A percentile compares a stretch with the other conserved stretches of the same genome.
Evolutionary conservation across 2,888 invertebrate genomes (phyloP).

Genomic region (Synergus gifuensis): DNA sequence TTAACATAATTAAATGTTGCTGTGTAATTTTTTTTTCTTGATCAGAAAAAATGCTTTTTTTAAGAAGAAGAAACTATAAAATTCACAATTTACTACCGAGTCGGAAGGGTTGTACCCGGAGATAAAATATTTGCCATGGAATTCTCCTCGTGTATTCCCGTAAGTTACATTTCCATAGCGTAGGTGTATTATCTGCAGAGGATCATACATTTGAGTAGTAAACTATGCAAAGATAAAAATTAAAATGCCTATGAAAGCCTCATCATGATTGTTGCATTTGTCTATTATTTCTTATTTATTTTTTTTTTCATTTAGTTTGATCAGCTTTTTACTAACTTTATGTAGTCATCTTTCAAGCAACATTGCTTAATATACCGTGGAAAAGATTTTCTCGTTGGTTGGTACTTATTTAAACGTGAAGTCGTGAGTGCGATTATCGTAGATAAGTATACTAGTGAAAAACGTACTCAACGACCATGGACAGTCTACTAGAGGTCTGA

Average conservation of each 20-base stretch:
- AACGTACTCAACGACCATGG: slow-evolving; percentile 38
- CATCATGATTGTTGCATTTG: not conserved
- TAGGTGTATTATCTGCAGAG: slow-evolving; percentile 28
- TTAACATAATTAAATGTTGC: too few relatives aligned
- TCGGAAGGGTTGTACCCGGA: not conserved
- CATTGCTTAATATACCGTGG: slow-evolving; percentile 19
- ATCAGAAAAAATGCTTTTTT: not conserved
- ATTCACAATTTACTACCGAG: slow-evolving; percentile 4
- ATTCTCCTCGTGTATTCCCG: slow-evolving; percentile 10
- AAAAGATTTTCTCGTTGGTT: slow-evolving; percentile 19
- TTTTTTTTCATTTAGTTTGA: slow-evolving; percentile 12
- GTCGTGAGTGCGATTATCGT: slow-evolving; percentile 36
- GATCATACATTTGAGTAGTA: slow-evolving; percentile 19
- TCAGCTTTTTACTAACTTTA: not conserved
- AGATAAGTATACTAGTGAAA: slow-evolving; percentile 24
- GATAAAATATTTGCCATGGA: slow-evolving; percentile 23
- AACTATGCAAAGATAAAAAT: slow-evolving; percentile 15
- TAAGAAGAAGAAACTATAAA: not conserved
- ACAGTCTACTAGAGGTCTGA: slow-evolving; percentile 28
- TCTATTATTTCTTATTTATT: slow-evolving; percentile 11
- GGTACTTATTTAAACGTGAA: slow-evolving; percentile 20
- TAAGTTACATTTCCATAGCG: slow-evolving; percentile 27
- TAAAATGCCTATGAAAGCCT: not conserved
- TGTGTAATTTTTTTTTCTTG: too few relatives aligned
- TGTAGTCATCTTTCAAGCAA: not conserved